Evolutionary conservation across 2,113 vertebrate genomes (phyloP).

Genomic region (Callochromis pleurospilus): DNA sequence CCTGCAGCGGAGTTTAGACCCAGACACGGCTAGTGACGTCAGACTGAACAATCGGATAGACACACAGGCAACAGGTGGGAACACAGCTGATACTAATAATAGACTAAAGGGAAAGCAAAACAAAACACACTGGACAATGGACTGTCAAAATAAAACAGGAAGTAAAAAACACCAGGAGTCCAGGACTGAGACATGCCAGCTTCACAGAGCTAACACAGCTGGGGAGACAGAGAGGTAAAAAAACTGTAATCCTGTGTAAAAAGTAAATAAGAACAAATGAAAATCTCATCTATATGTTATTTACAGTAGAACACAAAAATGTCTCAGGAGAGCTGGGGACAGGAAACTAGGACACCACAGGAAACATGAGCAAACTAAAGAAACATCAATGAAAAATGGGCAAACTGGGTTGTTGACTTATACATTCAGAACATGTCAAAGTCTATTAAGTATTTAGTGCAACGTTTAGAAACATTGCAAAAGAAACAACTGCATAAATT

Average conservation of each 20-base stretch:
- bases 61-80: not conserved
- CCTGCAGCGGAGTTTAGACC: no score
- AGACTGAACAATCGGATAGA: not conserved
- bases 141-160: not conserved
- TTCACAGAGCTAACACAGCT: not conserved
- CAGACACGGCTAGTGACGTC: no score
- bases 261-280: not conserved
- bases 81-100: not conserved
- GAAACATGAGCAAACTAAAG: not conserved
- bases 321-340: not conserved
- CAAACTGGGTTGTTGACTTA: not conserved
- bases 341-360: not conserved
- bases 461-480: not conserved
- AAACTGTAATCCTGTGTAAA: not conserved
- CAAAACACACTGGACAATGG: not conserved
- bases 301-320: not conserved
- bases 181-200: not conserved
- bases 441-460: not conserved
- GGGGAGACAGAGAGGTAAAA: accelerated
- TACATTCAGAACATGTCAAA: accelerated
- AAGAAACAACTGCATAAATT: not conserved
- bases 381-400: not conserved
- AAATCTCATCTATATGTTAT: not conserved
- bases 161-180: not conserved
- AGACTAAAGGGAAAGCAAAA: not conserved